Conservation (phyloP, 2,888 invertebrate genomes). For the Opisthograptis luteolata region DNA sequence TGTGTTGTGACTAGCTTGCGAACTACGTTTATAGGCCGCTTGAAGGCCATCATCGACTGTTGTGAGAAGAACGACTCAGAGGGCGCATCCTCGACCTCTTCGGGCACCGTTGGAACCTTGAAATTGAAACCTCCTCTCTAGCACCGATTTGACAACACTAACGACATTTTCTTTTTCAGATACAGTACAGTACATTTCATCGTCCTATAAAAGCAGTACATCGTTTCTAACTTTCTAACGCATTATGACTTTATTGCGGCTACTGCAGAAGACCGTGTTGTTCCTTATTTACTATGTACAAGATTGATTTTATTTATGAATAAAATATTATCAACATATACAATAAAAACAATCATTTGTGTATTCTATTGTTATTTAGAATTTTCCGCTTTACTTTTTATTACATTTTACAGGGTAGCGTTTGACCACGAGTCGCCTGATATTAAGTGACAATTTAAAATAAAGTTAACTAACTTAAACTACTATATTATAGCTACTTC, state of each 20-base stretch:
- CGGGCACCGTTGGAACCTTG: constrained; percentile 73
- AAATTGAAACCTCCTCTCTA: constrained; percentile 64
- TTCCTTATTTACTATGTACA: background rate
- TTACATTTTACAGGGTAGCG: no score
- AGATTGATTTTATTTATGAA: background rate
- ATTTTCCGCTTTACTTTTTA: background rate
- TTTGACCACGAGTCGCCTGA: no score
- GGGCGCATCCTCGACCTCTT: constrained; percentile 66
- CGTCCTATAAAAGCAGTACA: no score
- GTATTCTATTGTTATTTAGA: constrained; percentile 15
- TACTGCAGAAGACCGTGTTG: background rate
- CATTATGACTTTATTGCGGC: no score
- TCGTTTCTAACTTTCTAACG: no score
- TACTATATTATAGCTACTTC: no score
- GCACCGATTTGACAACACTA: constrained; percentile 30
- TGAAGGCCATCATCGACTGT: constrained; percentile 71
- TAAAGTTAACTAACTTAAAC: no score
- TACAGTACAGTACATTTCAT: no score
- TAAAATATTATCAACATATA: background rate
- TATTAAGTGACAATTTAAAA: no score
- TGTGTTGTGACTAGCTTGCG: constrained; percentile 80
- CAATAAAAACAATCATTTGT: constrained; percentile 28
- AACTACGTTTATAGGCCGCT: constrained; percentile 77
- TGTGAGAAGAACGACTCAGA: constrained; percentile 68
- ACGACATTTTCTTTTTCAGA: constrained; percentile 21